Evolutionary conservation across 1,140 invertebrate species (phyloP).

Genomic region (Cryptotermes secundus): DNA sequence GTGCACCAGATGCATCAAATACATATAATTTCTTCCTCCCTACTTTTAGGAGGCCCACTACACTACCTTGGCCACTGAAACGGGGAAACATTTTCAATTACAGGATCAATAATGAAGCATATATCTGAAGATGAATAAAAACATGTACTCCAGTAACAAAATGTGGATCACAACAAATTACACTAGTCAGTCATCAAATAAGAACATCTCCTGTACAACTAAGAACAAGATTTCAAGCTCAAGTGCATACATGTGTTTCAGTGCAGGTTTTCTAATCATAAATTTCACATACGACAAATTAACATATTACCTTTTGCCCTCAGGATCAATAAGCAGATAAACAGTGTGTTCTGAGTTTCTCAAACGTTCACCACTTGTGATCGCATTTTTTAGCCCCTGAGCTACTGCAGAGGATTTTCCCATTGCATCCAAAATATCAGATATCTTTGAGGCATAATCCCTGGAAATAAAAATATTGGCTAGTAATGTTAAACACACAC

Average conservation of each 20-base stretch:
- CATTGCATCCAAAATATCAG: conserved; percentile 61
- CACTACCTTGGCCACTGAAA: conserved; percentile 58
- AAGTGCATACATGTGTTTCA: too few species aligned
- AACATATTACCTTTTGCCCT: conserved; percentile 55
- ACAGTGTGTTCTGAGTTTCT: conserved; percentile 65
- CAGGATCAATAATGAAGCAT: too few species aligned
- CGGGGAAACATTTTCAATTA: conserved; percentile 37
- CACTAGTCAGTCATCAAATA: too few species aligned
- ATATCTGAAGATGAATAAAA: too few species aligned
- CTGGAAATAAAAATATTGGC: conserved; percentile 8
- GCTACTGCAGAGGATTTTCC: conserved; percentile 70
- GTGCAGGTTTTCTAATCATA: too few species aligned
- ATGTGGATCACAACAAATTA: too few species aligned
- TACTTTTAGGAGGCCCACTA: conserved; percentile 81
- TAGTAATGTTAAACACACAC: not conserved
- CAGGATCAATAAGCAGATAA: conserved; percentile 65
- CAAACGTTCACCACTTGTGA: conserved; percentile 67
- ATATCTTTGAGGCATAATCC: conserved; percentile 19
- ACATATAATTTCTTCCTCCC: conserved; percentile 83
- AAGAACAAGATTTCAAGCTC: too few species aligned
- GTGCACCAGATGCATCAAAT: conserved; percentile 66
- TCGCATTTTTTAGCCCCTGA: conserved; percentile 70
- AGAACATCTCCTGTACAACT: too few species aligned
- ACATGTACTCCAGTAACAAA: too few species aligned
- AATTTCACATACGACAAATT: too few species aligned